phyloP scores from a whole-genome alignment of 2,888 invertebrate species.

The Escarpia spicata region DNA sequence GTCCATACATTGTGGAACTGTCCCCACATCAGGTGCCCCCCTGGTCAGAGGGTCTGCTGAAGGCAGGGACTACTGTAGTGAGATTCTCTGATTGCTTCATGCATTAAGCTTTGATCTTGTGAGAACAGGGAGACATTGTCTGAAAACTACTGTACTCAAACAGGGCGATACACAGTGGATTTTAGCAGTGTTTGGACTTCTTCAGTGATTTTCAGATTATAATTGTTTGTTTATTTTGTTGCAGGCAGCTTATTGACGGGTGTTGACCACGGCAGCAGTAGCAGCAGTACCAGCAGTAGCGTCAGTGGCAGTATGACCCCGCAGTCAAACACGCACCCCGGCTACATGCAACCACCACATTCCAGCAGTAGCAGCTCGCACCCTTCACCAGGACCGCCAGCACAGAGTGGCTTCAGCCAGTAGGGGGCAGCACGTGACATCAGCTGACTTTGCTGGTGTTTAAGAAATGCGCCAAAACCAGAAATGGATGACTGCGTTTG shows the following conservation, averaged over 20 bases:
- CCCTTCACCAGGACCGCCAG: not conserved
- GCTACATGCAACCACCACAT: not conserved
- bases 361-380: not conserved
- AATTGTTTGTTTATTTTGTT: not conserved
- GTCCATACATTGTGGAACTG: too few relatives aligned
- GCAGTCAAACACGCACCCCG: not conserved
- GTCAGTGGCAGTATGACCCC: not conserved
- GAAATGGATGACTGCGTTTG: not conserved
- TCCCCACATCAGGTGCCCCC: too few relatives aligned
- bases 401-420: slow-evolving; percentile 5
- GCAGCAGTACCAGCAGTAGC: not conserved
- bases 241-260: slow-evolving; percentile 4
- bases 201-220: not conserved
- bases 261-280: not conserved
- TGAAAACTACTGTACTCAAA: not conserved
- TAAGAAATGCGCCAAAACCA: not conserved
- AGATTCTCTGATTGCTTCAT: not conserved
- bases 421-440: not conserved
- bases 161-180: not conserved
- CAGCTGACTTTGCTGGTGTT: not conserved
- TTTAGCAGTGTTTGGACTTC: not conserved
- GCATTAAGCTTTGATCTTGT: not conserved
- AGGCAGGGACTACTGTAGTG: too few relatives aligned
- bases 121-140: not conserved
- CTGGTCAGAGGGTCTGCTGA: too few relatives aligned